A percentile compares a stretch with the other conserved stretches of the same genome.
phyloP scores from a whole-genome alignment of 2,797 vertebrate species.

The Thripadectes ignobilis region DNA sequence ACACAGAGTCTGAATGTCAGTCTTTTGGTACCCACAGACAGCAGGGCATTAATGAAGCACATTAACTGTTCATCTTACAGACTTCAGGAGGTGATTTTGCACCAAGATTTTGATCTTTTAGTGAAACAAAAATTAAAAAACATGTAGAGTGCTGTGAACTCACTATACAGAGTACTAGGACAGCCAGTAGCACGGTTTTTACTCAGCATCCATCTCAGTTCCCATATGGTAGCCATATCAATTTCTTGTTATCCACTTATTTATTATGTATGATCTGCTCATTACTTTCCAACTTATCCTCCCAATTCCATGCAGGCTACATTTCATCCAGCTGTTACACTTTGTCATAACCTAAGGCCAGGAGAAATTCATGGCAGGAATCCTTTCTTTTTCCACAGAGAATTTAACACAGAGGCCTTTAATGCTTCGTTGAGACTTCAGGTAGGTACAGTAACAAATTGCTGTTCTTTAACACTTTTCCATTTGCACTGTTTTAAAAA shows the following conservation, averaged over 20 bases:
- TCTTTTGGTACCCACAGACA: not conserved
- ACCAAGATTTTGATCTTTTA: not conserved
- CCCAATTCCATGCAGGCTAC: not conserved
- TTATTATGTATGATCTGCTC: conserved; percentile 58
- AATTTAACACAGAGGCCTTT: not conserved
- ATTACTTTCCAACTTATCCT: conserved; percentile 36
- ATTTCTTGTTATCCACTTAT: conserved; percentile 55
- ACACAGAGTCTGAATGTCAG: not conserved
- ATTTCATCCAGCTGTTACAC: conserved; percentile 49
- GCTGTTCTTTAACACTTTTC: not conserved
- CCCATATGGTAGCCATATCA: conserved; percentile 39
- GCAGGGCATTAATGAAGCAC: not conserved
- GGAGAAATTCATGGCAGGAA: conserved; percentile 16
- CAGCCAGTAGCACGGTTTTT: not conserved
- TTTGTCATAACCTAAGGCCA: conserved; percentile 14
- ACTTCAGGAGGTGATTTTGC: not conserved
- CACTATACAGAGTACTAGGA: not conserved
- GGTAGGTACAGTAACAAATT: not conserved
- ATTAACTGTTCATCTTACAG: not conserved
- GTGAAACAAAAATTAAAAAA: not conserved
- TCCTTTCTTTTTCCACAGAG: not conserved
- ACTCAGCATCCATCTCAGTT: not conserved
- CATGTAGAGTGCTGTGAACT: not conserved
- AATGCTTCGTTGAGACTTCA: not conserved
- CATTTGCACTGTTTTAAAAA: not conserved